Evolutionary conservation across 2,888 invertebrate species (phyloP), one percentile per base, ranked within the genome.

Genomic region (Drosophila mimetica): DNA sequence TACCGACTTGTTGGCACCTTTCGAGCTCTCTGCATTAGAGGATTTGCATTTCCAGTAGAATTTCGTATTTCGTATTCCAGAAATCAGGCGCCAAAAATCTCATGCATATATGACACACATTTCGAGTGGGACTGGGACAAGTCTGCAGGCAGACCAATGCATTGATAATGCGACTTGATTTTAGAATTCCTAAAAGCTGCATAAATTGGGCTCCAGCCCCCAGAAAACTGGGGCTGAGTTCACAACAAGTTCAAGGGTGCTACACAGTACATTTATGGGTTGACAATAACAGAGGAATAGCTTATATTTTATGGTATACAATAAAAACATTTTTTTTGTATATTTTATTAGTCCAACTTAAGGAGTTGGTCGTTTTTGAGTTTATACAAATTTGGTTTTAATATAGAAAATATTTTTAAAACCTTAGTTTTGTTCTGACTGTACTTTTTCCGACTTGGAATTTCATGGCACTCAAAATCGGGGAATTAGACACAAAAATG

Each of bases 1-100:
- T 50, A 60, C 77, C 87, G 85, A 87, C 87, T 87, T 81, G 51
- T 50, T 84, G 89, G 87, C 85, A 86, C 88, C 87, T 88, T 86
- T 80, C 84, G 64, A 67, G 30, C 36, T 50, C 41, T 60, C 52
- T 64, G 81, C 75, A 84, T 83, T 86, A 72, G 84, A 74, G 25
- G 39, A 46, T 67, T 46, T 69, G 74, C 60, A 74, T 75, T 76
- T 61, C 25, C 25, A 25, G 25, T 25, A 25, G 25, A 25, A 25
- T 25, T 7, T 25, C 25, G 6, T 1, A 74, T 71, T 76, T 61
- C 53, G 80, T 75, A 72, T 86, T 65, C 69, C 58, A 39, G 44
- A 76, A 65, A 57, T 44, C 84, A 70, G 88, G 82, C 82, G 88
- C 79, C 82, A 78, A 82, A 80, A 52, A 75, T 79, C 86, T 81